Evolutionary conservation across 2,113 vertebrate species (phyloP).

Genomic region (Calyptomena viridis): DNA sequence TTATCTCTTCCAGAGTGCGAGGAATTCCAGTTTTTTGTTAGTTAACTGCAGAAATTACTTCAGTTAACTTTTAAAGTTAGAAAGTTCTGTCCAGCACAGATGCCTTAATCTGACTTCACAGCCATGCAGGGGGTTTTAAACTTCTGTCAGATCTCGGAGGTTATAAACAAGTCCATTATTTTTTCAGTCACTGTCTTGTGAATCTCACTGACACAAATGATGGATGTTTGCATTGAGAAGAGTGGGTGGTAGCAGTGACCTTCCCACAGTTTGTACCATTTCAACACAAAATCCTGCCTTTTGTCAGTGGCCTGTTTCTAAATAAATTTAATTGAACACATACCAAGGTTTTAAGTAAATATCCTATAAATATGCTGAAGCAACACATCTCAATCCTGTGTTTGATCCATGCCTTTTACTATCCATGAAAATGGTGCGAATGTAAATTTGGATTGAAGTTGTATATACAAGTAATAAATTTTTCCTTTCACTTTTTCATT

Average conservation of each 20-base stretch:
- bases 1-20: neutral
- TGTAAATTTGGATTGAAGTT: slow-evolving; percentile 74
- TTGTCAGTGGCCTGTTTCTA: neutral
- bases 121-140: neutral
- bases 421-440: slow-evolving; percentile 47
- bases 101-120: slow-evolving; percentile 42
- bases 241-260: neutral
- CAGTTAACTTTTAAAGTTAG: neutral
- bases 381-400: slow-evolving; percentile 25
- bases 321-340: neutral
- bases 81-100: neutral
- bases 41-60: neutral
- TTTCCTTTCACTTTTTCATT: slow-evolving; percentile 61
- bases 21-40: neutral
- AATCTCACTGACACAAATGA: neutral
- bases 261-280: neutral
- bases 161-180: neutral
- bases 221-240: neutral
- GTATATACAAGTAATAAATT: slow-evolving; percentile 70
- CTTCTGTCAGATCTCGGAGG: neutral
- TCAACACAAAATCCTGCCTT: slow-evolving; percentile 1
- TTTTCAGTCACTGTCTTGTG: neutral
- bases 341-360: neutral
- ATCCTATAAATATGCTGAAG: slow-evolving; percentile 15
- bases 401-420: slow-evolving; percentile 57